Base-by-base conservation (phyloP, 2,888 invertebrate genomes). In the Ryuthela nishihirai region DNA sequence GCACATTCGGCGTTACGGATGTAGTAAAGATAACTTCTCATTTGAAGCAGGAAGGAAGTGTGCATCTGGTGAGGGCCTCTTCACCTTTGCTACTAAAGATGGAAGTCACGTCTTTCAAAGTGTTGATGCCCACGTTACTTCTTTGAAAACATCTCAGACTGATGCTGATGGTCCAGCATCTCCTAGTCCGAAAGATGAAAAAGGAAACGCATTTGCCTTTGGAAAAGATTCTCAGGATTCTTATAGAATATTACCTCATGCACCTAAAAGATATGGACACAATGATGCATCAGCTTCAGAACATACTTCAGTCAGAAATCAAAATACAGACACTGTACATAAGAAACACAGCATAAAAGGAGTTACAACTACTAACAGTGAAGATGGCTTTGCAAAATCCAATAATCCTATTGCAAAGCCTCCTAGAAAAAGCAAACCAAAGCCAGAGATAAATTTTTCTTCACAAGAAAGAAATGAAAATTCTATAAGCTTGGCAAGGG, bases 21-120 rank as follows among this genome's bases (percentile, higher is more conserved):
- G 61, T 29, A 67, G 62, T n/a, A 61, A 58, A n/a, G 65, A 65
- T 6, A 62, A 56, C 20, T 69, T 70, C 52, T 68, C 69, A 5
- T 68, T 73, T 58, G 70, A 72, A 62, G 69, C 71, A 26, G 73
- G 73, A 1, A 62, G 72, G 32, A 71, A 70, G 39, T 72, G 72
- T 62, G 48, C 64, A 5, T 69, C 72, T 44, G 72, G 72, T 18
- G 69, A 68, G 53, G 69, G 69, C 9, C 50, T 67, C 10, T 69
- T 69, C 50, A 61, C 53, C 9, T 62, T 67, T 54, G 39, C 50
- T 12, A 63, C 64, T 7, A 47, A 39, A 32, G 55, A 65, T 40
- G 59, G 60, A 25, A 45, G 35, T 21, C 45, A 47, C 20, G 58
- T 62, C 12, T 62, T 62, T 40, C 53, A 62, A 43, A 62, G 49